These are phyloP conservation scores for Hapalemur alaotrensis DNA, from an alignment of 2,797 vertebrate genomes.

Conservation along the genomic window DNA sequence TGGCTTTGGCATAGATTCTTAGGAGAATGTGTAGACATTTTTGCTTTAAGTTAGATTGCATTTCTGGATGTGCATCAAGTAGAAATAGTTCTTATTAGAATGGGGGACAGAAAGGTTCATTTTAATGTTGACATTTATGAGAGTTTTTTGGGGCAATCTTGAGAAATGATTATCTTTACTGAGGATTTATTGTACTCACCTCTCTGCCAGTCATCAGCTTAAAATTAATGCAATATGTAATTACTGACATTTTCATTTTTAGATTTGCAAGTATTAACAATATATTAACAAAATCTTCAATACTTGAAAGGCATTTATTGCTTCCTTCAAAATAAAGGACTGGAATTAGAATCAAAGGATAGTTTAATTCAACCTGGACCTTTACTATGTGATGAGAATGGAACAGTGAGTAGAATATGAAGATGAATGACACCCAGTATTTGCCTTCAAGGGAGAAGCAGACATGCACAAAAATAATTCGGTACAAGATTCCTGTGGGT, in stretches of 20 bases:
- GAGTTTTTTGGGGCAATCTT: background rate
- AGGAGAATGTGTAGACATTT: background rate
- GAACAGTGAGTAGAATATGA: conserved; percentile 14
- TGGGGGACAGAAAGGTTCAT: conserved; percentile 1
- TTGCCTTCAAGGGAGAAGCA: conserved; percentile 25
- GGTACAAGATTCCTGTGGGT: conserved; percentile 23
- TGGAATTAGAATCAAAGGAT: background rate
- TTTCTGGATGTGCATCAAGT: conserved; percentile 22
- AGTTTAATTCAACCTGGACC: background rate
- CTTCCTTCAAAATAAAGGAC: conserved; percentile 27
- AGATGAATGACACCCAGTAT: conserved; percentile 14
- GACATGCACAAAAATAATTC: conserved; percentile 28
- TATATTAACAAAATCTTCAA: background rate
- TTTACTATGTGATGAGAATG: background rate
- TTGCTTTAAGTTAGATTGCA: conserved; percentile 37
- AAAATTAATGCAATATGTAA: conserved; percentile 42
- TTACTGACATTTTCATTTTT: conserved; percentile 50
- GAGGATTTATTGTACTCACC: background rate
- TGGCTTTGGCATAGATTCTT: conserved; percentile 16
- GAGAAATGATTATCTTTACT: conserved; percentile 33
- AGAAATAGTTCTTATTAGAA: background rate
- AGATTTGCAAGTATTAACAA: background rate
- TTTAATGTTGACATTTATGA: conserved; percentile 32
- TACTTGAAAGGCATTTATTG: background rate
- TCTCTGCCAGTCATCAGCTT: background rate